Base-by-base conservation (phyloP, 2,113 vertebrate genomes). In the Dromiciops gliroides region DNA sequence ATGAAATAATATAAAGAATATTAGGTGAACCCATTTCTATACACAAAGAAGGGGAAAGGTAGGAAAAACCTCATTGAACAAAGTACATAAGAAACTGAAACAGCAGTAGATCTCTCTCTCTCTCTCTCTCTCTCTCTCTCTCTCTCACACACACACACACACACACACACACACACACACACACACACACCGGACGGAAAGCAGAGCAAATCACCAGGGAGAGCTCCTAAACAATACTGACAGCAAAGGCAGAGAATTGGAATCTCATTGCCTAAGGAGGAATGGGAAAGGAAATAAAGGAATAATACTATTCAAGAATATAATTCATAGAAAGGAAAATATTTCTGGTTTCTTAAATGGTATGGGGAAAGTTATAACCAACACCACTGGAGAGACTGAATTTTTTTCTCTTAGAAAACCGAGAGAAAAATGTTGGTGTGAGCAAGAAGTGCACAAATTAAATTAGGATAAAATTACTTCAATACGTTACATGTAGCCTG, bases 381-480 rank as follows among this genome's bases (percentile, higher is more conserved):
- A 37, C 14, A 75, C 14, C 14, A 75, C 19, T 19, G 14, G 60
- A n/a, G 25, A n/a, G 60, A n/a, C 60, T 75, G 37, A n/a, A 6
- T 75, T n/a, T n/a, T n/a, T 67, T n/a, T 75, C 5, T 67, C n/a
- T 75, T 75, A n/a, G 14, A 75, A 75, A 75, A 16, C 1, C 12
- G 19, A 37, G 56, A 28, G 88, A 56, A 52, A 91, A 89, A 23
- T 12, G 50, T 28, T 12, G 56, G 11, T 0, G 0, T 3, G 25
- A 52, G 19, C n/a, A 48, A n/a, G 89, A 47, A 9, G 5, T 10
- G 8, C 1, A n/a, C 1, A 6, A 0, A 8, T 0, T 1, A 26
- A 37, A 25, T 16, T 2, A 0, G 5, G 16, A 3, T 2, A 3
- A 51, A 50, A 53, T n/a, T 75, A 50, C 19, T n/a, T 75, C 60